Conservation (phyloP, 2,888 invertebrate species). For the Poecilobothrus nobilitatus region DNA sequence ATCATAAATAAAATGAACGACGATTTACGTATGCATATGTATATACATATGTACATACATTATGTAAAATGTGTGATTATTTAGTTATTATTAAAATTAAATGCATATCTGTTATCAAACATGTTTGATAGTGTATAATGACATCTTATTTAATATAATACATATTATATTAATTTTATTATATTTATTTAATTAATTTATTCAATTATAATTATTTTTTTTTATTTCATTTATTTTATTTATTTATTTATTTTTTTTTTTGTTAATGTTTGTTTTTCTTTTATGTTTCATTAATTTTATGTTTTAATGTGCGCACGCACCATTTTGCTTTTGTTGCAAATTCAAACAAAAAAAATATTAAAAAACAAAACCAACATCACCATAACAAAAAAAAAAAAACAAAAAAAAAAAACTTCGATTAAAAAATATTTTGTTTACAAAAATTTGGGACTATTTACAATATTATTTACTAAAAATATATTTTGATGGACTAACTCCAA, state of each 20-base stretch:
- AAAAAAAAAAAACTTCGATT: conserved; percentile 17
- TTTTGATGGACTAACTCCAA: too few relatives aligned
- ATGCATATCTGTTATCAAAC: too few relatives aligned
- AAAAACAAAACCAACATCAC: conserved; percentile 9
- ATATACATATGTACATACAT: too few relatives aligned
- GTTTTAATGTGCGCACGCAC: conserved; percentile 16
- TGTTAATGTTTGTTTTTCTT: conserved; percentile 23
- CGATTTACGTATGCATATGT: too few relatives aligned
- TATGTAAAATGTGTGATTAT: too few relatives aligned
- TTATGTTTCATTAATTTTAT: conserved; percentile 30
- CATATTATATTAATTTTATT: not conserved
- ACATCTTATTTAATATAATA: too few relatives aligned
- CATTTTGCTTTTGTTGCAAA: conserved; percentile 23
- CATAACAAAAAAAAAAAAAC: conserved; percentile 17
- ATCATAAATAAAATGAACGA: too few relatives aligned
- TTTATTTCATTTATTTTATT: not conserved
- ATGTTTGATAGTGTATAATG: too few relatives aligned
- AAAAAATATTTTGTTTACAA: conserved; percentile 10
- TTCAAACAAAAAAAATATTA: conserved; percentile 19
- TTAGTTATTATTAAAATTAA: too few relatives aligned
- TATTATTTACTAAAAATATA: too few relatives aligned
- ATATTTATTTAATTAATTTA: not conserved
- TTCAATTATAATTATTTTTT: conserved; percentile 8
- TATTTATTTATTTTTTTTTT: too few relatives aligned
- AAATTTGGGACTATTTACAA: too few relatives aligned